Conservation (phyloP, 2,888 invertebrate species). For the Clitarchus hookeri region DNA sequence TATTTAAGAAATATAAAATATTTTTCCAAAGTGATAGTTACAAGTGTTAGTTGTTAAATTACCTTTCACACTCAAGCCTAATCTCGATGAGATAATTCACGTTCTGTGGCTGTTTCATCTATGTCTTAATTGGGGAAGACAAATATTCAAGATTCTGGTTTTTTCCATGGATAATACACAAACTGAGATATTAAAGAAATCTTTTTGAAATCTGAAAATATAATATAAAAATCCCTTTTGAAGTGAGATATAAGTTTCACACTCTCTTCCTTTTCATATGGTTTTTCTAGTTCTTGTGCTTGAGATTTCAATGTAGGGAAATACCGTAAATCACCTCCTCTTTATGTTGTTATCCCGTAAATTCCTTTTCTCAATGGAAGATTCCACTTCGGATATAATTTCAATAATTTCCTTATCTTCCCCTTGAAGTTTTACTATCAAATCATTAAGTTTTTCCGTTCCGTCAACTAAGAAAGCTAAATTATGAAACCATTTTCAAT, state of each 20-base stretch:
- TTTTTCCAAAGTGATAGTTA: no score
- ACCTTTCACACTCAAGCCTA: no score
- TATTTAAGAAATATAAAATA: no score
- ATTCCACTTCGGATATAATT: background rate
- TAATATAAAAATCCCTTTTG: background rate
- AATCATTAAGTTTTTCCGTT: background rate
- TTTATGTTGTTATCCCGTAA: background rate
- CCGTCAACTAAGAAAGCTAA: background rate
- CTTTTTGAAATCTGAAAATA: background rate
- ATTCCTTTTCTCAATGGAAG: background rate
- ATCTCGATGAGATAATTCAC: background rate
- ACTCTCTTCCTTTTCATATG: background rate
- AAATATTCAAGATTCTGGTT: background rate
- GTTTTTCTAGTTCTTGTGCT: background rate
- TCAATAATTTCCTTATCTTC: background rate
- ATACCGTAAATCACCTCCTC: background rate
- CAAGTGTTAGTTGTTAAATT: no score
- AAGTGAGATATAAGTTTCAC: background rate
- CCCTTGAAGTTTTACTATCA: background rate
- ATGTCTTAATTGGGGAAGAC: background rate
- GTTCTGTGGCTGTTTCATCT: background rate
- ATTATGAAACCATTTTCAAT: background rate
- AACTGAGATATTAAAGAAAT: background rate
- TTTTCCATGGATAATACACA: background rate
- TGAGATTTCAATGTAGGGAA: background rate